phyloP scores from a whole-genome alignment of 2,797 vertebrate genomes.

The Falco columbarius region DNA sequence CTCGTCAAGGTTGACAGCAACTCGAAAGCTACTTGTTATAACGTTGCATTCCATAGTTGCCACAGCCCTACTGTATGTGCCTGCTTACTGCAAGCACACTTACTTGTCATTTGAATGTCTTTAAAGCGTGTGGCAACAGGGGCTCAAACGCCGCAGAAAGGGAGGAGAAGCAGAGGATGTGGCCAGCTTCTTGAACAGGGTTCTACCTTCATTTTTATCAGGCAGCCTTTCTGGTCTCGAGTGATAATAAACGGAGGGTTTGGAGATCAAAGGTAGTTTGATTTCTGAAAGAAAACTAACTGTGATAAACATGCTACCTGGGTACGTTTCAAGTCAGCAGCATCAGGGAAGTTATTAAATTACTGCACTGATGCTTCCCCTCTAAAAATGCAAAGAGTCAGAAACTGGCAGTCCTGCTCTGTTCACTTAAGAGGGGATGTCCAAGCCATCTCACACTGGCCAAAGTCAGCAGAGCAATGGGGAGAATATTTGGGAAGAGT shows the following conservation, averaged over 20 bases:
- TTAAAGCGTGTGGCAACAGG: background rate
- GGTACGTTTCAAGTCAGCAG: background rate
- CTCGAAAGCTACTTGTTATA: background rate
- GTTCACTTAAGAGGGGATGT: background rate
- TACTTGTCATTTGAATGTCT: background rate
- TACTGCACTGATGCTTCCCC: background rate
- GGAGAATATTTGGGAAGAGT: background rate
- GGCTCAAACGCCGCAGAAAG: background rate
- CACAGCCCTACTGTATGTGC: background rate
- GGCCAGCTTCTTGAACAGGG: background rate
- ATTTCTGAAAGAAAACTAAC: conserved; percentile 9
- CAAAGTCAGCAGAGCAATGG: background rate
- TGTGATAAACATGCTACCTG: background rate
- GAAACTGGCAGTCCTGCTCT: background rate
- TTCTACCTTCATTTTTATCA: background rate
- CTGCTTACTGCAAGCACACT: background rate
- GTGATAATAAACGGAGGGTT: background rate
- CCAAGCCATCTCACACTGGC: background rate
- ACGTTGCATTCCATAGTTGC: background rate
- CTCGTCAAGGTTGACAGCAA: conserved; percentile 37
- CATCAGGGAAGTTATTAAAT: background rate
- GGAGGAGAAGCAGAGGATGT: background rate
- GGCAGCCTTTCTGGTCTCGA: background rate
- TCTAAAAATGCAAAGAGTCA: background rate
- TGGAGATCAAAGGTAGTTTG: conserved; percentile 18